Base-by-base conservation (phyloP, 2,888 invertebrate genomes). In the Dione vanillae region DNA sequence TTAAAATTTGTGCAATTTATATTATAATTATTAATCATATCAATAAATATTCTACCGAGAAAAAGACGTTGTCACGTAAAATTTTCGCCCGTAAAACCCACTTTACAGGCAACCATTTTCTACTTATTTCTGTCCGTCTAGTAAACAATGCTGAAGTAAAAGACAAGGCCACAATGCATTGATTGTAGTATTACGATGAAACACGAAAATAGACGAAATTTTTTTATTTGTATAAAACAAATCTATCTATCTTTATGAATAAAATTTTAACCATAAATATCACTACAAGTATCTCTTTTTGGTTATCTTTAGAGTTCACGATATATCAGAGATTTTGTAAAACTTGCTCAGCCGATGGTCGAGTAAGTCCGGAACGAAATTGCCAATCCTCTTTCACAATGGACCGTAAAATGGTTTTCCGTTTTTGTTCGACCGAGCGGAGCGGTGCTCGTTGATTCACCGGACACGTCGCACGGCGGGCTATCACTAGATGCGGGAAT, bases 331-430 rank as follows among this genome's bases (percentile, higher is more conserved):
- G 89, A 88, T 83, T 88, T 85, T 89, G 89, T 91, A 90, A 91
- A 91, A 91, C 87, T 90, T 84, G 86, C 83, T 84, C 86, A 85
- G 87, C 87, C 88, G 89, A 88, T 88, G 91, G 90, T 88, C 87
- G 90, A 88, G 88, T 92, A 88, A 91, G 89, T 89, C 88, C 85
- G 83, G 86, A 88, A 87, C 90, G 89, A 91, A 92, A 93, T 92
- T 92, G 92, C 90, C 92, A 92, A 93, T 93, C 92, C 92, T 89
- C 90, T 89, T 91, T 88, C 91, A 93, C 92, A 92, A 93, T 92
- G 92, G 90, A 92, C 90, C 92, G 92, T 93, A 92, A 92, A 93
- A 92, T 93, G 92, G 92, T 91, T 91, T 92, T 88, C 92, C 92
- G 92, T 92, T 92, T 92, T 92, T 92, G 89, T 89, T 87, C 89